Base-by-base conservation (phyloP, 2,113 vertebrate species). In the Planiliza haematocheilus region DNA sequence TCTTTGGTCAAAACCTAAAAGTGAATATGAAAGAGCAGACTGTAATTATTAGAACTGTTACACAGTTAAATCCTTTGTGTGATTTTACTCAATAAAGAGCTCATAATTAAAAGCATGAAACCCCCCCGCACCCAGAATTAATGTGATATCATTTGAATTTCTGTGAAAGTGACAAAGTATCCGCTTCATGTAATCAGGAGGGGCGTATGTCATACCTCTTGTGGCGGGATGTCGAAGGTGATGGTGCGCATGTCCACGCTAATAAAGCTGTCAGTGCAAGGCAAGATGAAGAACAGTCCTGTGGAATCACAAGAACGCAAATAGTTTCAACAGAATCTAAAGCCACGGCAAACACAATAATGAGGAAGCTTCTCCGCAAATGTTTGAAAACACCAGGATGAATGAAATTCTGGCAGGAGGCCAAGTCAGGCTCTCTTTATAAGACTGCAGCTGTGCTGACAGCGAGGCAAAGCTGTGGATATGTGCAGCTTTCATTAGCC, bases 231-330 rank as follows among this genome's bases (percentile, higher is more conserved):
- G 75, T 99, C 96, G 6, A 99, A 99, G 14, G 96, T 97, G 82
- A 99, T 94, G 37, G 97, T 99, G 70, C 97, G 95, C 96, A 99
- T 97, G 91, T 99, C 98, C 90, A 99, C 97, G 45, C 97, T 99
- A 86, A 98, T 96, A 72, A 98, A 96, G 90, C 88, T 97, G 94
- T 99, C 98, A 0, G 97, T 99, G 91, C 98, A 99, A 0, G 97
- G 97, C 84, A 99, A 84, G 84, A 99, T 79, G 9, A 99, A 97
- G 91, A 98, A 97, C 82, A 99, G 87, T 57, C 98, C 98, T 99
- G 93, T n/a, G 75, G 70, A 83, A 72, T 46, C 59, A 88, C 58
- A 81, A 37, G 60, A 73, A 83, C 20, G 79, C 76, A 88, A 80
- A 86, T 45, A 81, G 66, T 59, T 74, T 80, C 17, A 82, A 77